phyloP scores from a whole-genome alignment of 1,140 invertebrate genomes.

The Lepidostoma basale region DNA sequence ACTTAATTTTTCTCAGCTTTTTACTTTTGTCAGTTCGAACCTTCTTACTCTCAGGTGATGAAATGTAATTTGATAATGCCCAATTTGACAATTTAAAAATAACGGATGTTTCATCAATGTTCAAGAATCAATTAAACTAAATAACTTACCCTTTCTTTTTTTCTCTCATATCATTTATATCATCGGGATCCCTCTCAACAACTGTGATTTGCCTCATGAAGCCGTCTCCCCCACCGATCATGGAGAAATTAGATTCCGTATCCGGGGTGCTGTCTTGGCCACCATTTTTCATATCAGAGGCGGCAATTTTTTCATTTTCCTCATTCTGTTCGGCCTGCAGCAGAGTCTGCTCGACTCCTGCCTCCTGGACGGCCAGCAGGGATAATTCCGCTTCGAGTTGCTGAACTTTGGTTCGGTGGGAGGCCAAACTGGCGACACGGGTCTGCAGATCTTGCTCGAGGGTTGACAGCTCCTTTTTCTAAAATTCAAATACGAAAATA shows the following conservation, averaged over 20 bases:
- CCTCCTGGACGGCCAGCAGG: conserved; percentile 56
- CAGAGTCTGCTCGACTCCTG: conserved; percentile 55
- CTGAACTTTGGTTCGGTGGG: conserved; percentile 66
- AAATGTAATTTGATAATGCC: too few species aligned
- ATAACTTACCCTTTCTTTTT: conserved; percentile 58
- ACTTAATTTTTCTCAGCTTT: too few species aligned
- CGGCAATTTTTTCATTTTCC: background rate
- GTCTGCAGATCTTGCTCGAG: conserved; percentile 68
- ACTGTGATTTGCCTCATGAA: conserved; percentile 43
- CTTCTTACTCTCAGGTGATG: too few species aligned
- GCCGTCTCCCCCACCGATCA: background rate
- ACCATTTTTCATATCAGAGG: background rate
- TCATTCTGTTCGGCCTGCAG: conserved; percentile 44
- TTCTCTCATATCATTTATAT: conserved; percentile 50
- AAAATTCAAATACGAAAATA: conserved; percentile 9
- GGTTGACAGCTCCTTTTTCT: conserved; percentile 66
- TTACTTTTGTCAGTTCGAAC: too few species aligned
- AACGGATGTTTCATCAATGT: background rate
- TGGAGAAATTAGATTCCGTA: conserved; percentile 37
- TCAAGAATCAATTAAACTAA: background rate
- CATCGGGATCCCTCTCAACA: conserved; percentile 28
- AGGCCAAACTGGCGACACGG: conserved; percentile 66
- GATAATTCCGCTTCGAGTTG: conserved; percentile 68
- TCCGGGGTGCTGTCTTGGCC: background rate
- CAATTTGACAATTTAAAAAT: too few species aligned